These are phyloP conservation scores for Quiscalus mexicanus DNA, from an alignment of 2,113 vertebrate species.

Conservation along the genomic window DNA sequence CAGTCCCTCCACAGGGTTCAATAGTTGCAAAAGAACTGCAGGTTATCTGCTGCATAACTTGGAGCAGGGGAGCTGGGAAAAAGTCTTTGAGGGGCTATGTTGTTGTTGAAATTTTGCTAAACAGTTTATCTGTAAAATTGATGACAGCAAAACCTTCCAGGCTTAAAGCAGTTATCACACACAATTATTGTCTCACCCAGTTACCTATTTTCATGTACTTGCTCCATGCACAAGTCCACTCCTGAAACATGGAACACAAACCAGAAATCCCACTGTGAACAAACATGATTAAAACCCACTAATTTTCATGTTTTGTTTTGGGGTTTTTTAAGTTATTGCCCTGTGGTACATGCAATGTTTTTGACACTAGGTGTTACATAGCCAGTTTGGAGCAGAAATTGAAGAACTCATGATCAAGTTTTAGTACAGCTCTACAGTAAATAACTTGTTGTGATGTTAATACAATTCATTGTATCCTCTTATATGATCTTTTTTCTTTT, in stretches of 20 bases:
- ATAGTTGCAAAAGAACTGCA: not conserved
- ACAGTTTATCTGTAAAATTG: not conserved
- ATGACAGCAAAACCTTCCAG: not conserved
- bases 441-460: not conserved
- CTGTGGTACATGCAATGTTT: accelerated
- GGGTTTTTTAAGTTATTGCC: not conserved
- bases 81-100: not conserved
- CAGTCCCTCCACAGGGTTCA: not conserved
- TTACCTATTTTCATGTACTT: not conserved
- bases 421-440: not conserved
- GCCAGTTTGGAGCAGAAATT: not conserved
- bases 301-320: accelerated
- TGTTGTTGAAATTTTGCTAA: not conserved
- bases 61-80: not conserved
- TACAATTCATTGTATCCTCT: not conserved
- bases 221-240: not conserved
- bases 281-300: not conserved
- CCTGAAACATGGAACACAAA: not conserved
- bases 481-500: not conserved
- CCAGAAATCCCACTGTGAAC: not conserved
- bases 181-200: not conserved
- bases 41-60: too few species aligned
- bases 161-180: not conserved
- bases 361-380: accelerated
- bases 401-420: not conserved